A percentile compares a stretch with the other conserved stretches of the same genome.
phyloP scores from a whole-genome alignment of 2,113 vertebrate species.

The Dromas ardeola region DNA sequence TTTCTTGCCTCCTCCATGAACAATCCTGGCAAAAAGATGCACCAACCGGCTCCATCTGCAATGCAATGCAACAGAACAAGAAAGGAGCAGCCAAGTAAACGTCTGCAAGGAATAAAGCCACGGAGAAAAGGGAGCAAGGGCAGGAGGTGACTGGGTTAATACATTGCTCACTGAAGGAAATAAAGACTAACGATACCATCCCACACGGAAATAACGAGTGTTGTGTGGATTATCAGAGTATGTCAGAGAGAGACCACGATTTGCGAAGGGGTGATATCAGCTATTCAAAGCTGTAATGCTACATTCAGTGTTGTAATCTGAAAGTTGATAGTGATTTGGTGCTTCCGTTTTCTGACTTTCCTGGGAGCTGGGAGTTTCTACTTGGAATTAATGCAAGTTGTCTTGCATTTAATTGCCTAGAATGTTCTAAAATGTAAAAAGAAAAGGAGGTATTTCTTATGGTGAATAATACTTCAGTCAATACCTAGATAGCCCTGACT shows the following conservation, averaged over 20 bases:
- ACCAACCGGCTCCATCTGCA: neutral
- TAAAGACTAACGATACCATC: neutral
- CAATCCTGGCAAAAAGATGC: neutral
- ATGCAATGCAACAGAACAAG: neutral
- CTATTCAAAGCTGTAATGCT: neutral
- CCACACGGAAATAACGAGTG: neutral
- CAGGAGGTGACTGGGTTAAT: neutral
- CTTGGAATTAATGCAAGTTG: neutral
- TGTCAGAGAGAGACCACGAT: neutral
- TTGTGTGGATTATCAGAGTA: neutral
- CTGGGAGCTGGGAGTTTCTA: neutral
- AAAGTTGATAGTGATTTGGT: neutral
- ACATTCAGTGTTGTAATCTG: neutral
- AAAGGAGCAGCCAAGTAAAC: neutral
- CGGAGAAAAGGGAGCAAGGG: neutral
- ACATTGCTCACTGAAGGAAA: neutral
- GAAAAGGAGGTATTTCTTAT: neutral
- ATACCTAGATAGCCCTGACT: neutral
- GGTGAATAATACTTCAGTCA: neutral
- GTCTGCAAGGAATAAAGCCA: neutral
- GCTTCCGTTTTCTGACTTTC: neutral
- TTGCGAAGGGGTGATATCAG: neutral
- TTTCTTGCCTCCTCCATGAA: neutral
- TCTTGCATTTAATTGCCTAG: neutral
- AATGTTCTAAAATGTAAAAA: neutral